Evolutionary conservation across 2,888 invertebrate species (phyloP).

Genomic region (Pachycephus smyrnensis): DNA sequence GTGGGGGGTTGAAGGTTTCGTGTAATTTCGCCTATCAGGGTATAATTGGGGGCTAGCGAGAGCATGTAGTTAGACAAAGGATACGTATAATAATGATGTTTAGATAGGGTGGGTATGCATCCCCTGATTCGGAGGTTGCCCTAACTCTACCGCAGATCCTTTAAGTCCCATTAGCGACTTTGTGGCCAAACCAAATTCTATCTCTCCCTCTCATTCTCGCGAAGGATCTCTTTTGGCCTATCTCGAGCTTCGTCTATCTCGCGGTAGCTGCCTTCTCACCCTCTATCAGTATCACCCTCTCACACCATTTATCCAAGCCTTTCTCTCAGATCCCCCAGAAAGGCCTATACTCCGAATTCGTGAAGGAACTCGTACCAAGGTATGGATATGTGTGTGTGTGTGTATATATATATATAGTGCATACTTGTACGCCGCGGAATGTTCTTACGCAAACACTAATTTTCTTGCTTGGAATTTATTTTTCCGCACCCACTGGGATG

Average conservation of each 20-base stretch:
- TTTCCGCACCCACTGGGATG: not conserved
- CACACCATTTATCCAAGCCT: not conserved
- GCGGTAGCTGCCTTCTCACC: not conserved
- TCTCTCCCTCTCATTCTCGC: slow-evolving; percentile 10
- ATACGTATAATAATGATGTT: slow-evolving; percentile 20
- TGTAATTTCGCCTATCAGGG: slow-evolving; percentile 1
- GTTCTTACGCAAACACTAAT: not conserved
- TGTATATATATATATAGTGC: not conserved
- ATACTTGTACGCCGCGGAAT: not conserved
- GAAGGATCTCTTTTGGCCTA: not conserved
- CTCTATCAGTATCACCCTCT: not conserved
- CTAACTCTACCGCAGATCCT: slow-evolving; percentile 32
- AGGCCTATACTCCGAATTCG: not conserved
- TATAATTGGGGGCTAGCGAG: not conserved
- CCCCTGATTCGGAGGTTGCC: slow-evolving; percentile 18
- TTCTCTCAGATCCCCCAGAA: not conserved
- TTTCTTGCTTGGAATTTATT: not conserved
- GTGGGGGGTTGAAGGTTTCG: not conserved
- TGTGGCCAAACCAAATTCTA: not conserved
- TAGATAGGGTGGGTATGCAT: slow-evolving; percentile 11
- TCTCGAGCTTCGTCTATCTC: not conserved
- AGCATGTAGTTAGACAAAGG: slow-evolving; percentile 5
- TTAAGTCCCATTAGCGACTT: slow-evolving; percentile 35
- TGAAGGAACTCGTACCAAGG: not conserved
- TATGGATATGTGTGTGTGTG: not conserved